Conservation (phyloP, 1,140 invertebrate species). For the Heliconius congener region DNA sequence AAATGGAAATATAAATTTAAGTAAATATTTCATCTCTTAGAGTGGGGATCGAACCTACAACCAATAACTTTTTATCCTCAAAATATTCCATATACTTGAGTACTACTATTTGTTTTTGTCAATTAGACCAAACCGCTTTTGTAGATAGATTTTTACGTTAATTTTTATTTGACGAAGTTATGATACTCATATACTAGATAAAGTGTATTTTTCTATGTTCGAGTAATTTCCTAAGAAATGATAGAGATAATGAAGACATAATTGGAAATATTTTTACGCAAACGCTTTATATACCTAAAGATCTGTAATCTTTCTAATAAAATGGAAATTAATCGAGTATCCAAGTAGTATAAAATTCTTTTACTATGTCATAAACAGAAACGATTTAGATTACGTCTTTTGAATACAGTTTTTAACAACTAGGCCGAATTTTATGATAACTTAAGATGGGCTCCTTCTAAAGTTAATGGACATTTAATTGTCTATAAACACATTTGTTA, state of each 20-base stretch:
- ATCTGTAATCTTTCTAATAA: neutral
- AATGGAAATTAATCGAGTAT: neutral
- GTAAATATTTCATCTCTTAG: no score
- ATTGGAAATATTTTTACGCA: neutral
- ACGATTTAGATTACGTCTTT: neutral
- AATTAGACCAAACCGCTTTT: no score
- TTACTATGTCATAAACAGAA: constrained; percentile 5
- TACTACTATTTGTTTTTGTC: no score
- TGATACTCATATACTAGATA: no score
- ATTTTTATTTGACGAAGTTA: no score
- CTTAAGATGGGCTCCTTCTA: neutral
- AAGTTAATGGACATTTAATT: neutral
- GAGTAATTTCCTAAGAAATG: neutral
- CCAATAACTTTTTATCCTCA: no score
- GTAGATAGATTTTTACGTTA: no score
- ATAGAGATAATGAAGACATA: neutral
- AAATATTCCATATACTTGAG: no score
- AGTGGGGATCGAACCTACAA: no score
- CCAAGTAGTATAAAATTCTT: neutral
- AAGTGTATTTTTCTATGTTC: neutral
- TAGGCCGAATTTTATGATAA: constrained; percentile 2
- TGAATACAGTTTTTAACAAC: constrained; percentile 2
- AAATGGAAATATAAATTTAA: no score
- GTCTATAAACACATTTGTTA: neutral
- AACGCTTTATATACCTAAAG: neutral